These are phyloP conservation scores for Panulirus ornatus DNA, from an alignment of 1,140 invertebrate species.

Conservation along the genomic window DNA sequence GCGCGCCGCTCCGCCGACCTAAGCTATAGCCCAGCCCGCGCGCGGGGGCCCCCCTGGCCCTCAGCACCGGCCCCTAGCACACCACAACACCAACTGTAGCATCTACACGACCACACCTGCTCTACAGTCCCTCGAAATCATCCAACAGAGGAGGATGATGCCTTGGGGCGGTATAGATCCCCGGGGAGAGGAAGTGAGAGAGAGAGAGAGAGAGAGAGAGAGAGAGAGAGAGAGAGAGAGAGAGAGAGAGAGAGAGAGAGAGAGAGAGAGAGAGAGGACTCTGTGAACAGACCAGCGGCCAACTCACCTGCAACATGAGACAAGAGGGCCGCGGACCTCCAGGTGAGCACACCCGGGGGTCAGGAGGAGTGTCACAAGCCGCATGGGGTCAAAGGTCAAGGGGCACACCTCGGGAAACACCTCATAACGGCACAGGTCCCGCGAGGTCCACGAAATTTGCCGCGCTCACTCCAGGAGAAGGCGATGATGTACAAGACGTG, in stretches of 20 bases:
- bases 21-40: neutral
- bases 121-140: neutral
- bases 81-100: neutral
- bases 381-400: neutral
- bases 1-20: neutral
- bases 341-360: too few species aligned
- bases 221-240: neutral
- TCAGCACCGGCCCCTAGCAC: too few species aligned
- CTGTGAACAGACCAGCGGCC: neutral
- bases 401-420: neutral
- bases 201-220: neutral
- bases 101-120: neutral
- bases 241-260: neutral
- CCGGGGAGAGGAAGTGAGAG: neutral
- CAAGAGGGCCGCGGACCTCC: neutral
- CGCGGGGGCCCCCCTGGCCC: too few species aligned
- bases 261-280: neutral
- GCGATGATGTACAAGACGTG: too few species aligned
- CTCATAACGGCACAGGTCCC: neutral
- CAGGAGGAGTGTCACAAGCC: neutral
- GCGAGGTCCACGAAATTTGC: too few species aligned
- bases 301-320: slow-evolving; percentile 1
- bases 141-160: neutral
- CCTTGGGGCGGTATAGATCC: neutral
- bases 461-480: too few species aligned